Base-by-base conservation (phyloP, 2,113 vertebrate species). In the Aptenodytes forsteri region DNA sequence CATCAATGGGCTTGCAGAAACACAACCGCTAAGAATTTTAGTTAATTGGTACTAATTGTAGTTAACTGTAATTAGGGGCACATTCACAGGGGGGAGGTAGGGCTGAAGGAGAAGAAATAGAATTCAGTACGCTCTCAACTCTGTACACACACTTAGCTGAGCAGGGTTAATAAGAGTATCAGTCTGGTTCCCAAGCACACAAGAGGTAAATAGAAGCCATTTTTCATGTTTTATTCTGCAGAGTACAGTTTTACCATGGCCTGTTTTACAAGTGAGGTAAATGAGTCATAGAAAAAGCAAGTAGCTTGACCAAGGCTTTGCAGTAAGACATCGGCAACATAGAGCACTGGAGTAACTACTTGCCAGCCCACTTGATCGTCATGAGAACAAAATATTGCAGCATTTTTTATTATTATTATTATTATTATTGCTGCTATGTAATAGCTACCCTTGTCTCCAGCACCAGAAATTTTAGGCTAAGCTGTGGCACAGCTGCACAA, bases 221-320 rank as follows among this genome's bases (percentile, higher is more conserved):
- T 97, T 97, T 97, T 97, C 95, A 96, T 89, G 78, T 96, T 95
- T 95, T 91, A 95, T 79, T 93, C 87, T 86, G 84, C 82, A 78
- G 75, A 81, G 64, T 56, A 91, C 87, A 94, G 50, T 94, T 95
- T 90, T 59, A 93, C 87, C 87, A 73, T 40, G 67, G 78, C 55
- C 87, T 0, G 0, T 88, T 93, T 96, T 96, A 94, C 87, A 96
- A 94, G 90, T 81, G 95, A 80, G 87, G 93, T 96, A 95, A 96
- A 97, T 85, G 91, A 94, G 91, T 96, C 93, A 83, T 77, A 94
- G 95, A 75, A 95, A 95, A 96, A 91, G 78, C 95, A 91, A 96
- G 93, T 58, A 90, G 94, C 94, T 88, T 95, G 84, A 88, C 89
- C 91, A 95, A 91, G 93, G 89, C 59, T 94, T 77, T 95, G 89